Evolutionary conservation across 2,113 vertebrate species (phyloP).

Genomic region (Malaclemys terrapin): DNA sequence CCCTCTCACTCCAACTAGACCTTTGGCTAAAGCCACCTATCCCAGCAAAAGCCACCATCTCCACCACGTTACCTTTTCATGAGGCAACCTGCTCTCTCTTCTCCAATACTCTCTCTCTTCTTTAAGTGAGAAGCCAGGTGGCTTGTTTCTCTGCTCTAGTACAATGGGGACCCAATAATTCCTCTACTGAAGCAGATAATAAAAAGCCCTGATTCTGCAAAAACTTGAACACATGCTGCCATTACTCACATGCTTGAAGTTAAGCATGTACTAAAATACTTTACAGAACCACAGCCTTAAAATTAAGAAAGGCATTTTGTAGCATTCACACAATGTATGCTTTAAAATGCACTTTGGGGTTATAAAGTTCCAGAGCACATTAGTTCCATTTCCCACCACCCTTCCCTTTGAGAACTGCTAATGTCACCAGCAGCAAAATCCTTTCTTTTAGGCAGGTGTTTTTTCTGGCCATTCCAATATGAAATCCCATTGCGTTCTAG

Average conservation of each 20-base stretch:
- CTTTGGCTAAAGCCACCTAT: neutral
- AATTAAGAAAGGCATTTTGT: neutral
- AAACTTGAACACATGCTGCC: neutral
- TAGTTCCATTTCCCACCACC: neutral
- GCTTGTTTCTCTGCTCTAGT: neutral
- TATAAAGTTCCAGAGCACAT: neutral
- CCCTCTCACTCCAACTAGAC: neutral
- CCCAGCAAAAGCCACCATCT: neutral
- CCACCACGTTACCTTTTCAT: neutral
- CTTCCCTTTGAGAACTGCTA: neutral
- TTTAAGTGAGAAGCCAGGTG: neutral
- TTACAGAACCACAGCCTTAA: neutral
- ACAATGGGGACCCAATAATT: neutral
- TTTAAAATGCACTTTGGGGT: neutral
- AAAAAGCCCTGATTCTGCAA: neutral
- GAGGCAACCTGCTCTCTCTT: neutral
- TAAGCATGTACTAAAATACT: neutral
- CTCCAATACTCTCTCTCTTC: neutral
- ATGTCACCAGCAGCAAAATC: neutral
- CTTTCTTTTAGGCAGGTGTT: neutral
- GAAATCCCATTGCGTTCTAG: constrained; percentile 42
- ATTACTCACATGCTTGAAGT: neutral
- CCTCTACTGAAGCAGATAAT: neutral
- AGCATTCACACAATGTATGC: neutral
- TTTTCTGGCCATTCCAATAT: constrained; percentile 24